phyloP scores from a whole-genome alignment of 2,888 invertebrate genomes.

The Pteria penguin region DNA sequence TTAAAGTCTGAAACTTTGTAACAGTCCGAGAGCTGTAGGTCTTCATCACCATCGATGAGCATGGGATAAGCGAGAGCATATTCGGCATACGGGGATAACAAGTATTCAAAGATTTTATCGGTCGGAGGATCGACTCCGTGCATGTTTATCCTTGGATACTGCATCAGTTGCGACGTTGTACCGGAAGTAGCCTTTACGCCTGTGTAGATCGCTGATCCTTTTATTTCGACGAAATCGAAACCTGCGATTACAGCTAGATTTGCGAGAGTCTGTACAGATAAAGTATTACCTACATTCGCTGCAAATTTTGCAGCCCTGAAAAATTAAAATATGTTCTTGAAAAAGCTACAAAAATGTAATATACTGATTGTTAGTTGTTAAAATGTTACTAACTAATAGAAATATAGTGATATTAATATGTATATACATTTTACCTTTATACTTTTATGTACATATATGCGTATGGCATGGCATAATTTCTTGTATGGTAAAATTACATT shows the following conservation, averaged over 20 bases:
- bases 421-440: too few relatives aligned
- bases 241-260: conserved; percentile 52
- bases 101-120: conserved; percentile 45
- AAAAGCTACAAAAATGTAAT: too few relatives aligned
- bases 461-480: too few relatives aligned
- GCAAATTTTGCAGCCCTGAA: conserved; percentile 5
- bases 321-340: not conserved
- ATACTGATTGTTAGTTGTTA: too few relatives aligned
- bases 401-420: too few relatives aligned
- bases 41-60: conserved; percentile 36
- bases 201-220: conserved; percentile 42
- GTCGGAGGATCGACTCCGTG: conserved; percentile 49
- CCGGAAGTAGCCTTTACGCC: conserved; percentile 54
- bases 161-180: conserved; percentile 43
- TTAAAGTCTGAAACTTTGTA: conserved; percentile 35
- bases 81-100: not conserved
- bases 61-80: conserved; percentile 16
- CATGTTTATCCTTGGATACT: conserved; percentile 48
- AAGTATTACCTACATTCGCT: not conserved
- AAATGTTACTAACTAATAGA: too few relatives aligned
- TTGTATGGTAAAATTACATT: too few relatives aligned
- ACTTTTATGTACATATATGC: too few relatives aligned
- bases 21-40: conserved; percentile 25
- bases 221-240: conserved; percentile 50
- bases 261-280: conserved; percentile 30